phyloP scores from a whole-genome alignment of 2,888 invertebrate species.

The Bimastos eiseni region DNA sequence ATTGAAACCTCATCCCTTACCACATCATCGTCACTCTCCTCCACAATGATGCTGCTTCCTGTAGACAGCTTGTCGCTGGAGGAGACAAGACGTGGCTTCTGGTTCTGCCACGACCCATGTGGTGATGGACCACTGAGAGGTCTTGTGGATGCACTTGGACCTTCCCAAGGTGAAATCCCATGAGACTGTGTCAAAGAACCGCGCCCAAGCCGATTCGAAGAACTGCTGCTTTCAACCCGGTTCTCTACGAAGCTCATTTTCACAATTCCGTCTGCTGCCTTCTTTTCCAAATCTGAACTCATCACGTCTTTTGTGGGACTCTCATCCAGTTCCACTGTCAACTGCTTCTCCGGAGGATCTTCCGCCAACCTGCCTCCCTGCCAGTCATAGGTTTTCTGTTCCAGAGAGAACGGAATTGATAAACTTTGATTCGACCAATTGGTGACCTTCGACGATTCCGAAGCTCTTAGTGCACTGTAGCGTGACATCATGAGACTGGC shows the following conservation, averaged over 20 bases:
- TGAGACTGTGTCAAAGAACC: neutral
- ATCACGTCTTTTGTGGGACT: neutral
- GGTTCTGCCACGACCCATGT: neutral
- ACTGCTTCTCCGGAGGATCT: neutral
- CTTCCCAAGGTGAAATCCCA: neutral
- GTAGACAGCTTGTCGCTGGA: neutral
- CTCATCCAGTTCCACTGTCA: neutral
- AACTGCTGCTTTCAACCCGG: neutral
- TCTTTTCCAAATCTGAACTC: neutral
- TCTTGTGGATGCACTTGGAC: neutral
- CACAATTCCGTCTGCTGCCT: neutral
- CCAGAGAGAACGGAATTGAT: neutral
- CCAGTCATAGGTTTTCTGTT: neutral
- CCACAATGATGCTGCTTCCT: neutral
- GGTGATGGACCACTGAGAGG: neutral
- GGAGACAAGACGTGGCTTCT: neutral
- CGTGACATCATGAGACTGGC: neutral
- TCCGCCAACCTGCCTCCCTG: neutral
- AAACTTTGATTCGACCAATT: neutral
- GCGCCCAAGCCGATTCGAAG: neutral
- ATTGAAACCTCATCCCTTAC: neutral
- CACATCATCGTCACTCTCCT: conserved; percentile 15
- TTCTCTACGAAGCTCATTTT: neutral
- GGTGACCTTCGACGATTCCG: neutral
- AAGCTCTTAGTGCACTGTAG: neutral